Evolutionary conservation across 2,797 vertebrate species (phyloP).

Genomic region (Scolopax rusticola): DNA sequence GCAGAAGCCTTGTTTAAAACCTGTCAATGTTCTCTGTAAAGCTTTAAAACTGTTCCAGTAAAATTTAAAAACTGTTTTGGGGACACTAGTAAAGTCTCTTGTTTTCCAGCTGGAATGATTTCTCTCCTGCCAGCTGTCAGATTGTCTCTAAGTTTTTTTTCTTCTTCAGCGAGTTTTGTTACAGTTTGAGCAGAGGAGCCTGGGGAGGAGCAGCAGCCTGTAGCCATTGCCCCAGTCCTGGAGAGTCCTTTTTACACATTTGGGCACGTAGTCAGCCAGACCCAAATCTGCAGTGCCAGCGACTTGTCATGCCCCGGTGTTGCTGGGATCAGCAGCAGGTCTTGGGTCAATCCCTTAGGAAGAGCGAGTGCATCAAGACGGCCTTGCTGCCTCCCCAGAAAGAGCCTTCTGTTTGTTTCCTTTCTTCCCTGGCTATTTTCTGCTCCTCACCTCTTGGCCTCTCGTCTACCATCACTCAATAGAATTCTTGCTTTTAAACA

Average conservation of each 20-base stretch:
- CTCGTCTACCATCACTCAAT: background rate
- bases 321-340: background rate
- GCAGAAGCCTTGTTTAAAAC: conserved; percentile 41
- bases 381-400: background rate
- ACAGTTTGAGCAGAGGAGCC: background rate
- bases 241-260: background rate
- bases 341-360: background rate
- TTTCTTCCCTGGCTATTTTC: background rate
- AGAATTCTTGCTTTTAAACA: background rate
- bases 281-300: background rate
- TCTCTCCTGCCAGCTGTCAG: conserved; percentile 1
- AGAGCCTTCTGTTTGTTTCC: background rate
- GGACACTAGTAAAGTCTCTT: background rate
- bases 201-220: background rate
- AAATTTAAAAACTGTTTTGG: background rate
- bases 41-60: background rate
- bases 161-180: background rate
- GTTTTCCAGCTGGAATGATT: background rate
- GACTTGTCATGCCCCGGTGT: background rate
- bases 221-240: background rate
- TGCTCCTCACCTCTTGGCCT: background rate
- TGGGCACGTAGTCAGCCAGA: background rate
- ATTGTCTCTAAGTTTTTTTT: background rate
- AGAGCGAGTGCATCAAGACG: background rate
- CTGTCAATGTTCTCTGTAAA: background rate